Percentiles rank a stretch among this genome's conserved stretches.
phyloP scores from a whole-genome alignment of 1,140 invertebrate species.

The Hycleus phaleratus region DNA sequence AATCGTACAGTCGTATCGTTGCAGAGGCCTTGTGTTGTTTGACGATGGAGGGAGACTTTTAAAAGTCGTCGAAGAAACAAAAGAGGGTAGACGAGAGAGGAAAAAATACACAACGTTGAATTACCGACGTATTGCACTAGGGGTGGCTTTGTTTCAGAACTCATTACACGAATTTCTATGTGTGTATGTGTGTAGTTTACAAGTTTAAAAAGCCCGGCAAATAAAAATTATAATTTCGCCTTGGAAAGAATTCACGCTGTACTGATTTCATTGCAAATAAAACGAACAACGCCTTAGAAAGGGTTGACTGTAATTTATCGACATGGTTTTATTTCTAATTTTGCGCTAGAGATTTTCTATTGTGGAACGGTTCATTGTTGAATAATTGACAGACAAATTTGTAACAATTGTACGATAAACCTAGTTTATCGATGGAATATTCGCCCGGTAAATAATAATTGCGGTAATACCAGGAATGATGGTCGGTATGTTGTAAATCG shows the following conservation, averaged over 20 bases:
- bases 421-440: too few species aligned
- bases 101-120: slow-evolving; percentile 7
- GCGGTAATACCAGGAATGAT: slow-evolving; percentile 14
- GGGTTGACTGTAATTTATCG: background rate
- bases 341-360: background rate
- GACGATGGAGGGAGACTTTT: background rate
- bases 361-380: background rate
- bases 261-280: slow-evolving; percentile 20
- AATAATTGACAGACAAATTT: too few species aligned
- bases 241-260: slow-evolving; percentile 19
- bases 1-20: background rate
- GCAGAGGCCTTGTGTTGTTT: background rate
- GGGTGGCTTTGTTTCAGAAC: slow-evolving; percentile 22
- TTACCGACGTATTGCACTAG: slow-evolving; percentile 17
- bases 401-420: too few species aligned
- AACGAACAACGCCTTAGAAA: background rate
- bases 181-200: slow-evolving; percentile 16
- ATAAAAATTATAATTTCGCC: slow-evolving; percentile 25
- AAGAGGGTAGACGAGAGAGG: background rate
- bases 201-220: slow-evolving; percentile 21
- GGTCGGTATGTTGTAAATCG: slow-evolving; percentile 7
- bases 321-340: background rate
- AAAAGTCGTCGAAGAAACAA: background rate
- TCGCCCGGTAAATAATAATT: slow-evolving; percentile 14
- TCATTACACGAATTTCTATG: slow-evolving; percentile 15